A percentile compares a stretch with the other conserved stretches of the same genome.
Evolutionary conservation across 1,140 invertebrate genomes (phyloP).

Genomic region (Drosophila nannoptera): DNA sequence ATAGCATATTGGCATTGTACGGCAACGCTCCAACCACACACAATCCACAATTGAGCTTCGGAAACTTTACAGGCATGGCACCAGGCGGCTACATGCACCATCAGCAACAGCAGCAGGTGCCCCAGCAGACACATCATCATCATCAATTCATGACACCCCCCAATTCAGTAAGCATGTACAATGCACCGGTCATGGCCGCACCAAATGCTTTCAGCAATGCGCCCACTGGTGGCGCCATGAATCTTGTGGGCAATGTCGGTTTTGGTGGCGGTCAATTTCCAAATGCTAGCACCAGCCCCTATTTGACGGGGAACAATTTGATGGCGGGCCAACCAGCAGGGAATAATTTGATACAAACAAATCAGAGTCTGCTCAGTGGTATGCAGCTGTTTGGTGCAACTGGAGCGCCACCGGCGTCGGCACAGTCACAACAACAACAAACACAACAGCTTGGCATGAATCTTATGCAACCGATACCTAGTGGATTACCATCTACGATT

Average conservation of each 20-base stretch:
- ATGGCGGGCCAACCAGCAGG: constrained; percentile 26
- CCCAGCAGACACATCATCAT: constrained; percentile 55
- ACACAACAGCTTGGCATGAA: constrained; percentile 62
- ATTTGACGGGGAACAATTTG: constrained; percentile 22
- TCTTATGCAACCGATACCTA: constrained; percentile 60
- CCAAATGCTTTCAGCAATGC: constrained; percentile 74
- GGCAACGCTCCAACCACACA: constrained; percentile 82
- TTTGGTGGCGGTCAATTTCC: constrained; percentile 63
- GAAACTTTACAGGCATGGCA: constrained; percentile 68
- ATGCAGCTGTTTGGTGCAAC: constrained; percentile 53
- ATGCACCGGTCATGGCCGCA: constrained; percentile 76
- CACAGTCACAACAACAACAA: constrained; percentile 41
- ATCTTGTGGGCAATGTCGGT: constrained; percentile 53
- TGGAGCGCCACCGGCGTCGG: constrained; percentile 24
- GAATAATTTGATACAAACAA: constrained; percentile 72
- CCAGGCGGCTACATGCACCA: constrained; percentile 69
- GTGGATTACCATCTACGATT: constrained; percentile 37
- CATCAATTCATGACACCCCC: constrained; percentile 78
- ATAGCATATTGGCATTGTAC: constrained; percentile 95
- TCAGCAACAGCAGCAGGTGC: constrained; percentile 49
- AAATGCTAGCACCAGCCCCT: constrained; percentile 53
- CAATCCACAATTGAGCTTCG: constrained; percentile 70
- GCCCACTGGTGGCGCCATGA: constrained; percentile 57
- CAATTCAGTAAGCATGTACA: constrained; percentile 78
- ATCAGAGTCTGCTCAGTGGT: constrained; percentile 68